Evolutionary conservation across 1,140 invertebrate species (phyloP).

Genomic region (Kradibia gibbosae): DNA sequence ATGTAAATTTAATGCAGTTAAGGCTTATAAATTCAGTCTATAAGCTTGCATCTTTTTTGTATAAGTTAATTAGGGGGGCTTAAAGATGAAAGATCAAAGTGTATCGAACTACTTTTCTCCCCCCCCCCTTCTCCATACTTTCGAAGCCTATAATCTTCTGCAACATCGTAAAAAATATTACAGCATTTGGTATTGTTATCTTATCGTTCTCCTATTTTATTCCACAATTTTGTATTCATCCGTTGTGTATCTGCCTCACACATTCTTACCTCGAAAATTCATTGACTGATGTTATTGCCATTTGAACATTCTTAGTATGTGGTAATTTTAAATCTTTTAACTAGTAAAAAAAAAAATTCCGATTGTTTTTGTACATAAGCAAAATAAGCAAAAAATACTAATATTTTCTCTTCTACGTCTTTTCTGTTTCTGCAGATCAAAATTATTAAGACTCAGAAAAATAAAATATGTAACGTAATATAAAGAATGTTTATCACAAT

Average conservation of each 20-base stretch:
- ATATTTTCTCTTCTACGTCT: too few species aligned
- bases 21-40: neutral
- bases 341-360: too few species aligned
- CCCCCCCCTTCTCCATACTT: too few species aligned
- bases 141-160: neutral
- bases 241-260: neutral
- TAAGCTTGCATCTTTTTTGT: neutral
- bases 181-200: neutral
- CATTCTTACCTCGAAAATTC: neutral
- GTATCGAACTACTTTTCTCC: slow-evolving; percentile 23
- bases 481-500: too few species aligned
- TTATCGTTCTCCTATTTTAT: neutral
- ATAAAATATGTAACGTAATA: too few species aligned
- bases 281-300: too few species aligned
- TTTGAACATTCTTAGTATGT: too few species aligned
- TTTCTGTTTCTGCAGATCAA: too few species aligned
- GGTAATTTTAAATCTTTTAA: too few species aligned
- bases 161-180: slow-evolving; percentile 17
- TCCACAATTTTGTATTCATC: neutral
- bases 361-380: too few species aligned
- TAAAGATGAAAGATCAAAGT: slow-evolving; percentile 36
- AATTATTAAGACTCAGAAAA: too few species aligned
- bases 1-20: neutral
- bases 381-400: too few species aligned
- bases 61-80: neutral